Conservation (phyloP, 2,113 vertebrate genomes). For the Oplegnathus fasciatus region DNA sequence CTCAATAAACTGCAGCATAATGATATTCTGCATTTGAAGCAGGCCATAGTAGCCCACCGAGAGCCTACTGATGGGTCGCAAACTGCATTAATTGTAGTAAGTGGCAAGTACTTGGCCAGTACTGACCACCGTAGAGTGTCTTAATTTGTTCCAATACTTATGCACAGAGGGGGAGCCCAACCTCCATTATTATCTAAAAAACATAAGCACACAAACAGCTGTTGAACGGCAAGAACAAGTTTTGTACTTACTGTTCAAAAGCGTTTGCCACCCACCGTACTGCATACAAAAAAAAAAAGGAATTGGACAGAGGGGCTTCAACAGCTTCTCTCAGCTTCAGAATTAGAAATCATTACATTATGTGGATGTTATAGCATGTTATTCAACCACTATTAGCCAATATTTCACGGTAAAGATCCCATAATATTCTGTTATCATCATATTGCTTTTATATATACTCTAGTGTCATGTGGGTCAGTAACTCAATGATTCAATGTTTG, state of each 20-base stretch:
- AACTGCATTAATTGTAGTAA: conserved; percentile 47
- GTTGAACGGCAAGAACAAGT: not conserved
- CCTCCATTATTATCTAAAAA: conserved; percentile 13
- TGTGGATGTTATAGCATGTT: not conserved
- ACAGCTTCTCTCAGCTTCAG: not conserved
- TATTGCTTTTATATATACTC: not conserved
- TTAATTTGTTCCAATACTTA: conserved; percentile 25
- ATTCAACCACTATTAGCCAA: not conserved
- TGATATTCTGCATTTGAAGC: conserved; percentile 28
- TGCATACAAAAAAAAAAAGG: not conserved
- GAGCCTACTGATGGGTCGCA: conserved; percentile 21
- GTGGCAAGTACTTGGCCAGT: conserved; percentile 44
- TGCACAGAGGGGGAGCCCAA: not conserved
- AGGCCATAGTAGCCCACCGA: conserved; percentile 13
- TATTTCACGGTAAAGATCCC: not conserved
- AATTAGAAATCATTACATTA: not conserved
- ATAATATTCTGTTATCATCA: not conserved
- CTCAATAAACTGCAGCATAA: conserved; percentile 39
- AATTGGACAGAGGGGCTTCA: not conserved
- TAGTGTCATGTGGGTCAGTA: not conserved
- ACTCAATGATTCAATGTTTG: not conserved
- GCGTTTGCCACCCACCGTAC: not conserved
- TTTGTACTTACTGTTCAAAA: not conserved
- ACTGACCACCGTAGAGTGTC: conserved; percentile 21
- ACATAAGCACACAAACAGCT: conserved; percentile 6